A percentile compares a stretch with the other conserved stretches of the same genome.
phyloP scores from a whole-genome alignment of 2,113 vertebrate genomes.

The Noctilio leporinus region DNA sequence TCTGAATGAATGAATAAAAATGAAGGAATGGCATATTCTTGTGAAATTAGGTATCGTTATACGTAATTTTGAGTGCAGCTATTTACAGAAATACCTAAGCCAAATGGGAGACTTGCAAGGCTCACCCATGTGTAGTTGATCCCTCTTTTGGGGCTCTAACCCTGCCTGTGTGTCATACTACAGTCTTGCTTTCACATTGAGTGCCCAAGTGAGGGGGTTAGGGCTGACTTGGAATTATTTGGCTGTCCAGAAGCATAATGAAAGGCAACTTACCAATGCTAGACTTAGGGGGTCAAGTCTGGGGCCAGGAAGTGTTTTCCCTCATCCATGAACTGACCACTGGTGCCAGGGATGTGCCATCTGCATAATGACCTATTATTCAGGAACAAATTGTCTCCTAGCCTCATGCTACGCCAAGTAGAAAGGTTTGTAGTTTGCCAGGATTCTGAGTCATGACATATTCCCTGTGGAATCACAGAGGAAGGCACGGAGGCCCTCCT shows the following conservation, averaged over 20 bases:
- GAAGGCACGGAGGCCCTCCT: neutral
- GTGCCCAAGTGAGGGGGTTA: rapidly evolving
- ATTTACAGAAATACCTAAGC: neutral
- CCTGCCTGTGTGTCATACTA: neutral
- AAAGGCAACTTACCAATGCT: neutral
- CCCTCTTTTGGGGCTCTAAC: neutral
- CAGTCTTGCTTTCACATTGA: neutral
- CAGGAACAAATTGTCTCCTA: neutral
- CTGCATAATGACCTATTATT: neutral
- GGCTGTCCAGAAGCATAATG: neutral
- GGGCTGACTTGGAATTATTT: neutral
- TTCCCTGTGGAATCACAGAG: neutral
- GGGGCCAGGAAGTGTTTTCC: neutral
- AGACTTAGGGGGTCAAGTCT: neutral
- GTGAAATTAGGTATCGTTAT: neutral
- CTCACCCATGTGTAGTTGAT: rapidly evolving
- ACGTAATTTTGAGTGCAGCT: neutral
- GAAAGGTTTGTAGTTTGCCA: neutral
- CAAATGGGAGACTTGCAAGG: neutral
- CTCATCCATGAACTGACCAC: neutral
- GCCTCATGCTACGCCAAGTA: neutral
- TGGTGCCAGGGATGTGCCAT: neutral
- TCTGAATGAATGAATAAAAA: neutral
- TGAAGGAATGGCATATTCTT: neutral
- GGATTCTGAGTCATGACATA: neutral